Percentiles rank a stretch among this genome's conserved stretches.
These are phyloP conservation scores for Hypanus sabinus DNA, from an alignment of 2,113 vertebrate species.

Conservation along the genomic window DNA sequence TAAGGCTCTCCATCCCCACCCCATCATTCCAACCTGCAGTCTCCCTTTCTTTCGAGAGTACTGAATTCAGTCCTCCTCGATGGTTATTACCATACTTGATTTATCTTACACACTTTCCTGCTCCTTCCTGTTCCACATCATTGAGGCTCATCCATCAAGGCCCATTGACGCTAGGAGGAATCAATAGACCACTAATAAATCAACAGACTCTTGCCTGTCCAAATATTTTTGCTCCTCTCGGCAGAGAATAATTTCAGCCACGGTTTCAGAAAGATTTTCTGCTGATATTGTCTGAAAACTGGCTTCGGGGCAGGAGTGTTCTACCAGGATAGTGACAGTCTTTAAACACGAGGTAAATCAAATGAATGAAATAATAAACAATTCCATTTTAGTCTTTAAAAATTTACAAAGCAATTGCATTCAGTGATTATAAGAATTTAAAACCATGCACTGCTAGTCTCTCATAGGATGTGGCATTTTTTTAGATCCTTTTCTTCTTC, in stretches of 20 bases:
- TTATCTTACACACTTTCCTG: not conserved
- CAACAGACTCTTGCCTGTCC: not conserved
- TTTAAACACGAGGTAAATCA: not conserved
- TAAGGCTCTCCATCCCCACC: not conserved
- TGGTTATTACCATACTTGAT: not conserved
- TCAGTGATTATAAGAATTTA: not conserved
- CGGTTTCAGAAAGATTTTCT: not conserved
- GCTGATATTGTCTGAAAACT: not conserved
- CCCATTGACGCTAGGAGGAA: not conserved
- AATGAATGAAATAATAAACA: slow-evolving; percentile 21
- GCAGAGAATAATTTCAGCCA: not conserved
- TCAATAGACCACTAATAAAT: not conserved
- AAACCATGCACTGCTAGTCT: not conserved
- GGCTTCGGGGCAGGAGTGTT: not conserved
- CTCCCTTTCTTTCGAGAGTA: too few species aligned
- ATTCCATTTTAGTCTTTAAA: not conserved
- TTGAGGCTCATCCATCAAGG: not conserved
- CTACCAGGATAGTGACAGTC: not conserved
- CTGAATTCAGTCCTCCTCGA: not conserved
- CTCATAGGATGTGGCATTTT: not conserved
- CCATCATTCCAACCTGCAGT: too few species aligned
- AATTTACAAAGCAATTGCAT: not conserved
- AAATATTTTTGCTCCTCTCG: not conserved
- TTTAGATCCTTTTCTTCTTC: not conserved
- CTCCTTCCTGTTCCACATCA: not conserved